phyloP scores from a whole-genome alignment of 1,140 invertebrate genomes.

The Lysiphlebus fabarum region DNA sequence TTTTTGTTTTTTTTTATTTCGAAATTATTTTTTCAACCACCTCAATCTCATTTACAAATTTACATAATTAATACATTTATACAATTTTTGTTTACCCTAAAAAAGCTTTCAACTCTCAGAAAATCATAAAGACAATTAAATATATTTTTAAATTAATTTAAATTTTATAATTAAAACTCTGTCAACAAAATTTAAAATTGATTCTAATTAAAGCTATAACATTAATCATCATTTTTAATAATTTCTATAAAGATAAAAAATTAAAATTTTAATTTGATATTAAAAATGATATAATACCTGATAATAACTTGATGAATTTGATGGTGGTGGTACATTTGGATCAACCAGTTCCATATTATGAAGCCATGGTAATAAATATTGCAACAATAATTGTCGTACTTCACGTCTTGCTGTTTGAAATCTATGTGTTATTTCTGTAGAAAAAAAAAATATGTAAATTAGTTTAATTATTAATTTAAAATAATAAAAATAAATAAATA shows the following conservation, averaged over 20 bases:
- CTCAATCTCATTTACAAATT: background rate
- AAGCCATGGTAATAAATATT: slow-evolving; percentile 94
- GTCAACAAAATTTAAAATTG: no score
- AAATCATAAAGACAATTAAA: no score
- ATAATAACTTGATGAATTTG: slow-evolving; percentile 76
- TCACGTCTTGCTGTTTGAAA: slow-evolving; percentile 93
- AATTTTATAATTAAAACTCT: no score
- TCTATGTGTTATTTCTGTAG: slow-evolving; percentile 90
- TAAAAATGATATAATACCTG: slow-evolving; percentile 61
- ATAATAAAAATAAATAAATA: no score
- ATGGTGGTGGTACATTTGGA: slow-evolving; percentile 81
- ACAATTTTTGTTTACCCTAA: no score
- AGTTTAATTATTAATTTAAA: background rate
- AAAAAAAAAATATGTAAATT: slow-evolving; percentile 14
- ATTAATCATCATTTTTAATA: no score
- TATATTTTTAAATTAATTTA: no score
- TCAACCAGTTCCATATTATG: slow-evolving; percentile 98
- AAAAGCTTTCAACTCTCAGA: no score
- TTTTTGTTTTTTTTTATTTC: slow-evolving; percentile 55
- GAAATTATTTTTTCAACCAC: slow-evolving; percentile 17
- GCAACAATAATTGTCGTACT: slow-evolving; percentile 82
- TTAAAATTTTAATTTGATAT: slow-evolving; percentile 3
- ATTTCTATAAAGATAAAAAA: no score
- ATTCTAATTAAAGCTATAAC: no score
- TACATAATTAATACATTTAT: background rate